A percentile compares a stretch with the other conserved stretches of the same genome.
Conservation (phyloP, 2,797 vertebrate genomes). For the Myripristis jacobus region DNA sequence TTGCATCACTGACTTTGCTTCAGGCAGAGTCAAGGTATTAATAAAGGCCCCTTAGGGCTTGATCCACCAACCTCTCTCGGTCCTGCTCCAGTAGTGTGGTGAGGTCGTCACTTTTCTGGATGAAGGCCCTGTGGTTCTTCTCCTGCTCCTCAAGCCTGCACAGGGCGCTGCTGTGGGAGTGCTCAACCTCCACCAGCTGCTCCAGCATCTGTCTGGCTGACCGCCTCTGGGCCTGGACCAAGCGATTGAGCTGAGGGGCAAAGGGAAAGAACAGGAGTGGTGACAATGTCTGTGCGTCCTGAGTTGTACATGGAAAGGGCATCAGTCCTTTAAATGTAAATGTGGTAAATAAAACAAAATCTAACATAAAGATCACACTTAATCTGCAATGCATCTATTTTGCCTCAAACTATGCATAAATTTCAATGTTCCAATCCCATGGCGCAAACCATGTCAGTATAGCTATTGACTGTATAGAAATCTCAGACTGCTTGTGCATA, state of each 20-base stretch:
- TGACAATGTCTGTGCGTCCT: not conserved
- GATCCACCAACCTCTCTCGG: slow-evolving; percentile 86
- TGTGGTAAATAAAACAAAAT: not conserved
- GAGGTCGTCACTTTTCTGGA: slow-evolving; percentile 88
- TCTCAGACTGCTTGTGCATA: no score
- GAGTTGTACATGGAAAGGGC: not conserved
- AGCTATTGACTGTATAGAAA: no score
- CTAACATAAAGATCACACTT: not conserved
- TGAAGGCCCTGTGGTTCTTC: slow-evolving; percentile 86
- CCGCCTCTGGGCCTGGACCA: slow-evolving; percentile 86
- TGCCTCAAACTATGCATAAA: not conserved
- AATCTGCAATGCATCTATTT: not conserved
- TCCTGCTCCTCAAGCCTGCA: slow-evolving; percentile 88
- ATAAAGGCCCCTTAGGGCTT: slow-evolving; percentile 24
- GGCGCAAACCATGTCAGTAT: no score
- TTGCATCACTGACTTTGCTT: slow-evolving; percentile 29
- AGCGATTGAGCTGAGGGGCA: slow-evolving; percentile 85
- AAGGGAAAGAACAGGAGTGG: slow-evolving; percentile 18
- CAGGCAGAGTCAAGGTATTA: not conserved
- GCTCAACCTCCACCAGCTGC: slow-evolving; percentile 87
- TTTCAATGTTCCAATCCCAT: no score
- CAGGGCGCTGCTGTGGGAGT: slow-evolving; percentile 85
- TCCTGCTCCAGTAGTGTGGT: slow-evolving; percentile 90
- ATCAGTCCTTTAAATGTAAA: not conserved
- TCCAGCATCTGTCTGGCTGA: slow-evolving; percentile 86